phyloP scores from a whole-genome alignment of 2,888 invertebrate genomes.

The Morinoia aosen region DNA sequence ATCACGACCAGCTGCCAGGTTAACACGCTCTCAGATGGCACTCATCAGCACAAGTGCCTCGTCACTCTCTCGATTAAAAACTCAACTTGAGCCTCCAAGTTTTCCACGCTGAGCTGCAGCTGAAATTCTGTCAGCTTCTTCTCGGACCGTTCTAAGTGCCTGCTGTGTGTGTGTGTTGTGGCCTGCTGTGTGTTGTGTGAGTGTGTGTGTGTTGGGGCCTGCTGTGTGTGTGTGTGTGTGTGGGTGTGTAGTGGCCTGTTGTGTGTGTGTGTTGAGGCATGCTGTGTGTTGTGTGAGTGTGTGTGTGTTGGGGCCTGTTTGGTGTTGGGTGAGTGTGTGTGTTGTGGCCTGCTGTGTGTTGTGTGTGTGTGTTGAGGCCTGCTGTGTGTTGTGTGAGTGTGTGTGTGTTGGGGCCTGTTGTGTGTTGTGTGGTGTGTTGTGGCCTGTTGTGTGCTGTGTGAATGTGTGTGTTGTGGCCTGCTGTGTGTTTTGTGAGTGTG shows the following conservation, averaged over 20 bases:
- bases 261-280: too few relatives aligned
- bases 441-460: too few relatives aligned
- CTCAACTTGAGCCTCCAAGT: neutral
- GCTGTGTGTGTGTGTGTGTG: neutral
- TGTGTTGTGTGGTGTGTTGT: neutral
- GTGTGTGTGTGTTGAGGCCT: neutral
- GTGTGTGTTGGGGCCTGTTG: neutral
- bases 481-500: neutral
- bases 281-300: too few relatives aligned
- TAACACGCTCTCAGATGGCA: neutral
- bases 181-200: neutral
- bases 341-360: too few relatives aligned
- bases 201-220: neutral
- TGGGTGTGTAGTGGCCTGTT: too few relatives aligned
- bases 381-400: neutral
- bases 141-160: neutral
- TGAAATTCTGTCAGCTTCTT: neutral
- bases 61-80: slow-evolving; percentile 24
- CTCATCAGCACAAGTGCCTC: slow-evolving; percentile 1
- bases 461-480: neutral
- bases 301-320: too few relatives aligned
- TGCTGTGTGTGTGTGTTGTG: neutral
- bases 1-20: too few relatives aligned
- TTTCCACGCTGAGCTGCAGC: neutral
- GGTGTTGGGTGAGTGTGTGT: too few relatives aligned